A percentile compares a stretch with the other conserved stretches of the same genome.
Evolutionary conservation across 2,888 invertebrate species (phyloP).

Genomic region (Apodemia zela): DNA sequence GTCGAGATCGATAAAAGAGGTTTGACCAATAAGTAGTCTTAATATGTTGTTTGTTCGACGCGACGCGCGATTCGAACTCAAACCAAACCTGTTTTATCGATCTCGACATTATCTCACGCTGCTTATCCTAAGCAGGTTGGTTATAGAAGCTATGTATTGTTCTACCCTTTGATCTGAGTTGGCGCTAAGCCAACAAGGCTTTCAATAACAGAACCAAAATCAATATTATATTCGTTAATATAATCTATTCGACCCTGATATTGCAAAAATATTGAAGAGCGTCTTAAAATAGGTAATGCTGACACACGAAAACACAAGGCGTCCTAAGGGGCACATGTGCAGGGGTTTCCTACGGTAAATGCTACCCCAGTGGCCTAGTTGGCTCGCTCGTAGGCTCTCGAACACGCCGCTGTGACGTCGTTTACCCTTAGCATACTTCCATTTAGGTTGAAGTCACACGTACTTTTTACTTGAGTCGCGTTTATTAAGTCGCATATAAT

Average conservation of each 20-base stretch:
- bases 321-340: slow-evolving; percentile 26
- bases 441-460: background rate
- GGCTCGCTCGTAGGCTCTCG: slow-evolving; percentile 24
- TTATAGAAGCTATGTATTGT: background rate
- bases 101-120: too few species aligned
- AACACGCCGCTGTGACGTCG: slow-evolving; percentile 23
- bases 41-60: too few species aligned
- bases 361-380: slow-evolving; percentile 31
- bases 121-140: too few species aligned
- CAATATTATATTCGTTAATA: slow-evolving; percentile 1
- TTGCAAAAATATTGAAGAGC: slow-evolving; percentile 4
- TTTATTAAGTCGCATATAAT: background rate
- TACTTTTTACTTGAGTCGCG: background rate
- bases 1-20: too few species aligned
- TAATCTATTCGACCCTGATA: slow-evolving; percentile 12
- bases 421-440: slow-evolving; percentile 15
- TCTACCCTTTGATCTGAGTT: background rate
- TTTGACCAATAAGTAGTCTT: too few species aligned
- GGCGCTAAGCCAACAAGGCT: background rate
- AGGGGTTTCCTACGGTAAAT: slow-evolving; percentile 15
- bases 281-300: slow-evolving; percentile 10
- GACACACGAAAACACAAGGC: slow-evolving; percentile 5
- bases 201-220: background rate
- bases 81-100: too few species aligned
- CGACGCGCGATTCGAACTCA: too few species aligned